Conservation (phyloP, 2,113 vertebrate species). For the Nansenia antarctica region DNA sequence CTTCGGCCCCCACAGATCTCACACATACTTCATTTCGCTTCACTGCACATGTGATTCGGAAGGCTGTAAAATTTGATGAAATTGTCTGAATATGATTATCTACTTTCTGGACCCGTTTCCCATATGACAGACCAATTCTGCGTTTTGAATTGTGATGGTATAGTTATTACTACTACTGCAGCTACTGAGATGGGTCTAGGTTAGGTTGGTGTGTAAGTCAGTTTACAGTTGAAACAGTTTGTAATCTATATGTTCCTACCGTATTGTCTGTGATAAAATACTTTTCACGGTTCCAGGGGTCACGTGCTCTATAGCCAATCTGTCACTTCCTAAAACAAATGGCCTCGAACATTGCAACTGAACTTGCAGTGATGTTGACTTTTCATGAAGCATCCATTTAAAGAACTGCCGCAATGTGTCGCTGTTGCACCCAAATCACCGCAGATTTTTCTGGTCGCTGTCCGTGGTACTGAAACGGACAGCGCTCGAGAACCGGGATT, state of each 20-base stretch:
- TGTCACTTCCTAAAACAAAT: too few relatives aligned
- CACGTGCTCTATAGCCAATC: too few relatives aligned
- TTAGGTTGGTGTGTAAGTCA: too few relatives aligned
- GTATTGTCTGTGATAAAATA: too few relatives aligned
- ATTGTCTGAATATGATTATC: conserved; percentile 1
- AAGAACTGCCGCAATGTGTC: conserved; percentile 42
- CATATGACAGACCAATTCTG: neutral
- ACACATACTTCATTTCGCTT: conserved; percentile 36
- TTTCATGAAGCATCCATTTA: neutral
- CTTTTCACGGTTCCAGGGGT: too few relatives aligned
- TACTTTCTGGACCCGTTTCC: neutral
- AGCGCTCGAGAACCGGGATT: neutral
- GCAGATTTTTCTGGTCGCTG: conserved; percentile 23
- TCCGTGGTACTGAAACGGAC: conserved; percentile 65
- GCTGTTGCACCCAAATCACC: conserved; percentile 36
- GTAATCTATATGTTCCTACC: too few relatives aligned
- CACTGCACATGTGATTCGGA: conserved; percentile 33
- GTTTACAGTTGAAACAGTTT: too few relatives aligned
- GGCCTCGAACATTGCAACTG: neutral
- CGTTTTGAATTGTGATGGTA: too few relatives aligned
- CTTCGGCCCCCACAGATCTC: conserved; percentile 37
- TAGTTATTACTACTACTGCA: too few relatives aligned
- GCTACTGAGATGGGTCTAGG: too few relatives aligned
- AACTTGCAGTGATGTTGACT: neutral
- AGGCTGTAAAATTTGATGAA: conserved; percentile 31